Evolutionary conservation across 2,113 vertebrate species (phyloP).

Genomic region (Sinocyclocheilus anophthalmus): DNA sequence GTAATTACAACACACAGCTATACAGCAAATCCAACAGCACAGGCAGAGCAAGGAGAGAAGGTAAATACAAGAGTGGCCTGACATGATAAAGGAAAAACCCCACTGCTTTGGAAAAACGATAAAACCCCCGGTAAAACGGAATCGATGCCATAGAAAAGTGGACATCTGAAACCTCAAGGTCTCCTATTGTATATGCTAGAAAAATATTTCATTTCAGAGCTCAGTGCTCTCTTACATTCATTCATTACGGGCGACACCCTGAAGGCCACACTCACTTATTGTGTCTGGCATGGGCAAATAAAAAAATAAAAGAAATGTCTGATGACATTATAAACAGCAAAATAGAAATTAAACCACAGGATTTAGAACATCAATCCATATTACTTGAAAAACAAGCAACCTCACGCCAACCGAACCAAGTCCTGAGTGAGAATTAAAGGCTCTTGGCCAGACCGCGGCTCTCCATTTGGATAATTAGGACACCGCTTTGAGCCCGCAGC

Average conservation of each 20-base stretch:
- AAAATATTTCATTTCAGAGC: not conserved
- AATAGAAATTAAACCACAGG: conserved; percentile 37
- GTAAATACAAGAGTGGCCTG: not conserved
- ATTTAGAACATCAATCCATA: conserved; percentile 43
- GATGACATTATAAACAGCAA: conserved; percentile 6
- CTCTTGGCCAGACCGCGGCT: conserved; percentile 36
- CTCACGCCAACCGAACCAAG: conserved; percentile 44
- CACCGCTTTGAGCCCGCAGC: conserved; percentile 47
- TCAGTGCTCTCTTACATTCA: not conserved
- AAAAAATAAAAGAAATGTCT: conserved; percentile 19
- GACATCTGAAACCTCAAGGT: conserved; percentile 23
- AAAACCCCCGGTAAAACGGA: not conserved
- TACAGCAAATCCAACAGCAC: conserved; percentile 33
- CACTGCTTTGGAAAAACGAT: not conserved
- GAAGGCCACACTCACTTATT: conserved; percentile 35
- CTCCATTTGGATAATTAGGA: conserved; percentile 54
- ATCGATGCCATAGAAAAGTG: not conserved
- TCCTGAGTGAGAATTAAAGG: conserved; percentile 52
- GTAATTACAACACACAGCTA: conserved; percentile 46
- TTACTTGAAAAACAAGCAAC: conserved; percentile 35
- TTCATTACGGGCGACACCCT: conserved; percentile 8
- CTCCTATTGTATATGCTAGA: conserved; percentile 1
- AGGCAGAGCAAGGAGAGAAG: conserved; percentile 4
- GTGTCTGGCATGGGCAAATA: not conserved
- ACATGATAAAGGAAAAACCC: not conserved